Base-by-base conservation (phyloP, 1,140 invertebrate genomes). In the Dermatophagoides farinae region DNA sequence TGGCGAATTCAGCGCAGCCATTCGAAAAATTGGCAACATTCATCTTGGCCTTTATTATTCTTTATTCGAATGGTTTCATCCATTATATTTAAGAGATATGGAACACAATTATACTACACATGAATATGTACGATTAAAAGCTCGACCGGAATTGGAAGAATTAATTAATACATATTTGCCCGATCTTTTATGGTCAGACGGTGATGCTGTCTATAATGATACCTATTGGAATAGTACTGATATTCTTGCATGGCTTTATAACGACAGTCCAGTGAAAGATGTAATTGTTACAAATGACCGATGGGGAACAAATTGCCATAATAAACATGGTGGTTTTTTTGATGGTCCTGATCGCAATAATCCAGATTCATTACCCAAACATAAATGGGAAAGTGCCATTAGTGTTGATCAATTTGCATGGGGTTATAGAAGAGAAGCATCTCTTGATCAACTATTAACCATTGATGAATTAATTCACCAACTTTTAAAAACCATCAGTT, bases 331-430 rank as follows among this genome's bases (percentile, higher is more conserved):
- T n/a, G 76, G 75, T 49, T 80, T 71, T 61, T 71, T 71, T 47
- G 77, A 74, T 20, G 77, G 75, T 66, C 49, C 62, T 25, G 77
- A 79, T 66, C 66, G 72, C 43, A 79, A 70, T 62, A 75, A 75
- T 65, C 76, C 77, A 65, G 75, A 75, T 59, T 22, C 20, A 11
- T 31, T 64, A 14, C 61, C 59, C 43, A 46, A 20, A 41, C 84
- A 86, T 63, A 91, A 92, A 70, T 92, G 86, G 86, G 88, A 92
- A 71, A 90, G 89, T 70, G 68, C 67, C 14, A 87, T 96, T 77
- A 92, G 89, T 0, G 72, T 97, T 44, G 92, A 97, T 68, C 80
- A 76, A 63, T 68, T 75, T n/a, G 90, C 88, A 0, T 97, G 92
- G 90, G 88, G 88, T 8, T 89, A 80, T 68, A 73, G 87, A 43